A percentile compares a stretch with the other conserved stretches of the same genome.
Conservation (phyloP, 2,797 vertebrate genomes). For the Mormyrops boulengeri region DNA sequence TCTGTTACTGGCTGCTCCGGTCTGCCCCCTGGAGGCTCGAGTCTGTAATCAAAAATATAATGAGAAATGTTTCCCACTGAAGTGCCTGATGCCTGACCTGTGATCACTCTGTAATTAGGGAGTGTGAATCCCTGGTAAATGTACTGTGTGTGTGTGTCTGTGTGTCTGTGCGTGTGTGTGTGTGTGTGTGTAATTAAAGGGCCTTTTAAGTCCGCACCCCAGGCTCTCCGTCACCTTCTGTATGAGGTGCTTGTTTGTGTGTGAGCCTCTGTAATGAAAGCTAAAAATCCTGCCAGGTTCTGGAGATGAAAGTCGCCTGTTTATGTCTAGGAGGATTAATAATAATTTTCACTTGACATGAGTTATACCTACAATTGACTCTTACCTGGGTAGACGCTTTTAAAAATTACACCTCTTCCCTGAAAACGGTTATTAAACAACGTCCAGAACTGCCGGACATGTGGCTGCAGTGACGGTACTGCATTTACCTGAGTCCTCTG, state of each 20-base stretch:
- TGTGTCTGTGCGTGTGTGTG: not conserved
- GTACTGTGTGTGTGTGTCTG: not conserved
- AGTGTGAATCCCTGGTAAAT: not conserved
- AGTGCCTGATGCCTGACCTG: not conserved
- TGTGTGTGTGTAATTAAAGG: not conserved
- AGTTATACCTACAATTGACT: not conserved
- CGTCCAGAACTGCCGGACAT: not conserved
- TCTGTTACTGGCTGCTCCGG: not conserved
- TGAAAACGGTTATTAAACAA: not conserved
- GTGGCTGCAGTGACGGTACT: not conserved
- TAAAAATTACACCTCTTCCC: not conserved
- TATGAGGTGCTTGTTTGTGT: not conserved
- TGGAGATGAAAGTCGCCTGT: not conserved
- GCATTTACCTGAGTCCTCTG: not conserved
- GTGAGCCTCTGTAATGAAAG: not conserved
- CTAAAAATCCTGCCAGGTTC: not conserved
- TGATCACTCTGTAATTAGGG: slow-evolving; percentile 4
- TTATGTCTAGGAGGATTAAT: not conserved
- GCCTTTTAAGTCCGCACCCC: not conserved
- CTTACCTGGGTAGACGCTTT: not conserved
- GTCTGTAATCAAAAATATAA: not conserved
- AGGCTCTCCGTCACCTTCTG: not conserved
- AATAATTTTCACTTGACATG: not conserved
- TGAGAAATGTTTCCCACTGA: slow-evolving; percentile 18
- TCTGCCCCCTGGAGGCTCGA: not conserved